Evolutionary conservation across 2,113 vertebrate genomes (phyloP).

Genomic region (Bubo blakistoni): DNA sequence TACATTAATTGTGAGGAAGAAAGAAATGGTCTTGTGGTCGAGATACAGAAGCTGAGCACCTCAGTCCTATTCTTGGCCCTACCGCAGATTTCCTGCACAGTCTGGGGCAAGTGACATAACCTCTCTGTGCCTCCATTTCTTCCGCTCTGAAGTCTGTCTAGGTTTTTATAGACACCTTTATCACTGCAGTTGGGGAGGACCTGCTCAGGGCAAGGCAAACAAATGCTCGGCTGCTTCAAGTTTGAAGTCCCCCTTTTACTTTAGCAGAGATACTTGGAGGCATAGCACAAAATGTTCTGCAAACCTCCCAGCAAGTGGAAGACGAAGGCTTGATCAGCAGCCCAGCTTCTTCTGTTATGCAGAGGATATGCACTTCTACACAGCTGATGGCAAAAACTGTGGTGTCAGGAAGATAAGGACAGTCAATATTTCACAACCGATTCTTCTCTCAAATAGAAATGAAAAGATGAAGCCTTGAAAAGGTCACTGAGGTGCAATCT

Average conservation of each 20-base stretch:
- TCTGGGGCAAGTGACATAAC: neutral
- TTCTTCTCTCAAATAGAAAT: neutral
- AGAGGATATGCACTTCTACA: neutral
- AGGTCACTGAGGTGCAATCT: neutral
- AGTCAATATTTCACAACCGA: neutral
- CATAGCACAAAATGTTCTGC: neutral
- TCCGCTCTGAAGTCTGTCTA: neutral
- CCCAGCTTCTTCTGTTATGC: neutral
- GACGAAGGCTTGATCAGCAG: neutral
- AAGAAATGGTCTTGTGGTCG: neutral
- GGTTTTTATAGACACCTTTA: neutral
- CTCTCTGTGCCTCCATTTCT: neutral
- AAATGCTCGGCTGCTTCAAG: neutral
- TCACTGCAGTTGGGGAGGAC: neutral
- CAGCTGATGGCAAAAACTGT: neutral
- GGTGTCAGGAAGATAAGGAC: neutral
- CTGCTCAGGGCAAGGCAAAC: neutral
- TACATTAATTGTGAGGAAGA: neutral
- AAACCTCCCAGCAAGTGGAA: neutral
- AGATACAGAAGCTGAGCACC: neutral
- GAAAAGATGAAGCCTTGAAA: neutral
- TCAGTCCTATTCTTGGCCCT: neutral
- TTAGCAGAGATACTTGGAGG: neutral
- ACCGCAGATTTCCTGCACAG: neutral
- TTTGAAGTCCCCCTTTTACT: neutral